Base-by-base conservation (phyloP, 1,140 invertebrate species). In the Eciton burchellii region DNA sequence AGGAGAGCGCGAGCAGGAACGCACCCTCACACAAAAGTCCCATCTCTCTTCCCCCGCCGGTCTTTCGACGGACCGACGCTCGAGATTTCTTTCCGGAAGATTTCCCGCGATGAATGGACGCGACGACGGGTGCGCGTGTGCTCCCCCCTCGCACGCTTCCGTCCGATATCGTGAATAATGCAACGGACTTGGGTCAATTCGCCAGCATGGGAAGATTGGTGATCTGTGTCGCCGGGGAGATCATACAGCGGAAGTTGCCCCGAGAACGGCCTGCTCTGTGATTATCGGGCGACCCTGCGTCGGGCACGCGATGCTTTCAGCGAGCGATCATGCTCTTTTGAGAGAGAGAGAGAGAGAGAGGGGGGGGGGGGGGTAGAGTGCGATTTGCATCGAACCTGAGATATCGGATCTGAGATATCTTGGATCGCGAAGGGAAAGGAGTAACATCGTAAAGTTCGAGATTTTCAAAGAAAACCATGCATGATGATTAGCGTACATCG, bases 91-190 rank as follows among this genome's bases (percentile, higher is more conserved):
- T 65, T 83, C 52, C 73, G 19, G 59, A 65, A 76, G 60, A 66
- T 85, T 84, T 52, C 19, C 26, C 49, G 24, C 49, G 57, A 74
- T 83, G 63, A 65, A 52, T 63, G 60, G 68, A 71, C 41, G 68
- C 56, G 56, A 21, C 2, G 45, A 65, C 21, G 19, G 52, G 83
- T 65, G 65, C 19, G 52, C 62, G 35, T 2, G 35, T 6, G 35
- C 6, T 35, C 6, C 16, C 24, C 43, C 8, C 35, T 45, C 56
- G 63, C 68, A 35, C 63, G 62, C 29, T 72, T 47, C 65, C 76
- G 56, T 57, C 45, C 77, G 43, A 71, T 73, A 73, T 81, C 77
- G 77, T 81, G 68, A 81, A 81, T 81, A 81, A 81, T 81, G 77
- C 77, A 81, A 81, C 43, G 68, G 68, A 81, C 57, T 62, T 62